Percentiles rank a stretch among this genome's conserved stretches.
Conservation (phyloP, 2,797 vertebrate species). For the Arctocebus calabarensis region DNA sequence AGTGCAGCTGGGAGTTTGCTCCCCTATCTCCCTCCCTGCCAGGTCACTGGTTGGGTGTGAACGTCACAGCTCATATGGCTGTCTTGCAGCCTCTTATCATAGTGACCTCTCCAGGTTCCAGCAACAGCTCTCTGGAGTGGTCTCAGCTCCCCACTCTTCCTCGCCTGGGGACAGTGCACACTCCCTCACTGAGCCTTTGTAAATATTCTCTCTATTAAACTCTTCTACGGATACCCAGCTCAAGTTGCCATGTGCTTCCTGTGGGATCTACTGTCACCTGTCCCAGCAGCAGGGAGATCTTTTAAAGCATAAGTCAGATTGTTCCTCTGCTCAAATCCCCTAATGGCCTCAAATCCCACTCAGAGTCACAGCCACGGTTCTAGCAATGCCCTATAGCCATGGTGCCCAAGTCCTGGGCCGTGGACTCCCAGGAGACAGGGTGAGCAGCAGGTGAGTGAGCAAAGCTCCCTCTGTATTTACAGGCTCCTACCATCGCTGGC, state of each 20-base stretch:
- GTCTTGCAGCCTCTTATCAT: background rate
- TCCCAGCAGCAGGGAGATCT: background rate
- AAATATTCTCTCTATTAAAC: background rate
- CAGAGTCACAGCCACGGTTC: background rate
- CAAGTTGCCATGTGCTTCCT: background rate
- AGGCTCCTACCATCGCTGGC: too few species aligned
- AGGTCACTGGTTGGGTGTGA: background rate
- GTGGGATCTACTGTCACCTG: background rate
- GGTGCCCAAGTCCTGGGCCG: too few species aligned
- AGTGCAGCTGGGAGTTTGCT: background rate
- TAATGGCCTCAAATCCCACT: background rate
- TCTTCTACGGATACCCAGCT: background rate
- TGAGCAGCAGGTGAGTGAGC: too few species aligned
- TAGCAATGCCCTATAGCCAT: too few species aligned
- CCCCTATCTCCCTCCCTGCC: background rate
- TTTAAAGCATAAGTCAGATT: background rate
- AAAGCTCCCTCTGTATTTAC: too few species aligned
- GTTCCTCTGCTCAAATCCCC: too few species aligned
- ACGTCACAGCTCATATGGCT: background rate
- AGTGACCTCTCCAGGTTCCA: background rate
- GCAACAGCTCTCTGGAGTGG: background rate
- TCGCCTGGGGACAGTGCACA: background rate
- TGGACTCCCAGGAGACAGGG: too few species aligned
- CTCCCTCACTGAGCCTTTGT: background rate
- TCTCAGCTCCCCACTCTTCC: background rate